These are phyloP conservation scores for Chrysopilus asiliformis DNA, from an alignment of 2,888 invertebrate species.

Conservation along the genomic window DNA sequence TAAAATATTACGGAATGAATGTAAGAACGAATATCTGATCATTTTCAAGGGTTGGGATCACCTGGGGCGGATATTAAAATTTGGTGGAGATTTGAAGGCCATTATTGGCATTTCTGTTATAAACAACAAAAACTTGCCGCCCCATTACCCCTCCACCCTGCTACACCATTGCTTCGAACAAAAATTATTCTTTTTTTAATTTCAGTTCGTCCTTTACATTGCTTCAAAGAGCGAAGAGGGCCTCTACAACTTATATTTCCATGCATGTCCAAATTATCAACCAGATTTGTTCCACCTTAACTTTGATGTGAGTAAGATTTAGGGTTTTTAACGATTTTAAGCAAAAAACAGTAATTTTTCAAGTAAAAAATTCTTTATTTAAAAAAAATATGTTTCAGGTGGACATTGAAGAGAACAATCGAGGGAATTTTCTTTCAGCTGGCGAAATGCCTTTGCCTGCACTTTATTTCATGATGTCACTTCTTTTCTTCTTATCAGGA, in stretches of 20 bases:
- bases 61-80: no score
- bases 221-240: slow-evolving; percentile 70
- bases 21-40: no score
- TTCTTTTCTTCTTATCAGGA: slow-evolving; percentile 79
- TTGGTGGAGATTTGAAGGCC: no score
- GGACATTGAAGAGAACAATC: slow-evolving; percentile 75
- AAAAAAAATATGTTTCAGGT: slow-evolving; percentile 42
- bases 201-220: slow-evolving; percentile 66
- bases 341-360: neutral
- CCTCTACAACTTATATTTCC: slow-evolving; percentile 87
- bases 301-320: slow-evolving; percentile 48
- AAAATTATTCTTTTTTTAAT: slow-evolving; percentile 17
- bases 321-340: neutral
- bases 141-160: no score
- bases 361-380: neutral
- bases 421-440: slow-evolving; percentile 78
- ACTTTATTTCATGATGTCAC: slow-evolving; percentile 81
- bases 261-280: slow-evolving; percentile 72
- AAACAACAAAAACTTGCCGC: no score
- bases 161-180: no score
- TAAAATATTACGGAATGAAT: slow-evolving; percentile 28
- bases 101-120: no score
- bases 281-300: slow-evolving; percentile 38
- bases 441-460: slow-evolving; percentile 93
- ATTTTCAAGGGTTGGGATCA: no score